Evolutionary conservation across 2,888 invertebrate species (phyloP), one percentile per base, ranked within the genome.

Genomic region (Lobophora halterata): DNA sequence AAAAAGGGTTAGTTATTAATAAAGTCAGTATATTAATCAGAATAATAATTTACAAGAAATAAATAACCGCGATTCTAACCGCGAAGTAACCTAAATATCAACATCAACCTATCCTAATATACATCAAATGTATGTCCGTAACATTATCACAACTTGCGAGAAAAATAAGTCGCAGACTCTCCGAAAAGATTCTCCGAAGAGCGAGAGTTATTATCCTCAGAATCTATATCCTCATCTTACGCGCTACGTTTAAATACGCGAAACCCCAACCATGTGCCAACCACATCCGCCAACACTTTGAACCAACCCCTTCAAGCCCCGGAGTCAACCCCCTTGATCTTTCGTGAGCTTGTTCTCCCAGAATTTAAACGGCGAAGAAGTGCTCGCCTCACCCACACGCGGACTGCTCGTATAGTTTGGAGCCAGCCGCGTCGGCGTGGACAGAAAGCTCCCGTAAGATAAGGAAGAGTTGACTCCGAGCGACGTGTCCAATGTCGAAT

Each of bases 391-490:
- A 8, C 74, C 69, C 49, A 77, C 65, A 34, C 82, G 68, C 3
- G 87, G 87, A 55, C 87, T 87, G 54, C 87, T 87, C 1, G 87
- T 83, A 48, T 79, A 87, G 45, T 73, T 81, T 6, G 83, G 65
- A 11, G 79, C 79, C 25, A 86, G 52, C 8, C 87, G 70, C 7
- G 82, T 68, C 3, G 86, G 82, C 0, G 81, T 76, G 0, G 86
- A 79, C 10, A 87, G 55, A 52, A 87, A 87, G 46, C 85, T 85
- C 9, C 86, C 80, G 54, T 83, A 87, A 18, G 85, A 83, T 39
- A 87, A 45, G 6, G 86, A 85, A 53, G 87, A 86, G 71, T 86
- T 85, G 74, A 85, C 78, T 52, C 87, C 85, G 35, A 86, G 71
- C 42, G 86, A 86, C 49, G 82, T 58, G 60, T 88, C 88, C 59